These are phyloP conservation scores for Ficedula albicollis DNA, from an alignment of 2,797 vertebrate genomes.

Conservation along the genomic window DNA sequence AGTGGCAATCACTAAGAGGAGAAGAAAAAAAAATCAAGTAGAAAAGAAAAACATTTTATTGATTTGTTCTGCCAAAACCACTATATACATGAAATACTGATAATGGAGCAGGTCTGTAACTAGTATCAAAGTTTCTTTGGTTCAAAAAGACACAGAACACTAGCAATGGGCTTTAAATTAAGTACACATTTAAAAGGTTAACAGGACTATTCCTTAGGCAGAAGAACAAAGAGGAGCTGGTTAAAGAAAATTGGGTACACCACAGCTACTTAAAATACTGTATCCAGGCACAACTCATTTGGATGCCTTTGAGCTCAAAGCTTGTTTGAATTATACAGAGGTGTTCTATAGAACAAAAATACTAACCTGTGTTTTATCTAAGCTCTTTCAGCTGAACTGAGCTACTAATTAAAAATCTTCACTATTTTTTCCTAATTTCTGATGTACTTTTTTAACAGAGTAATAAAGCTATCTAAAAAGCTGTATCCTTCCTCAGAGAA, in stretches of 20 bases:
- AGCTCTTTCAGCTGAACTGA: background rate
- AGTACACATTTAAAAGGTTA: slow-evolving; percentile 49
- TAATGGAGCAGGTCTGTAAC: background rate
- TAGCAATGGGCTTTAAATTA: slow-evolving; percentile 61
- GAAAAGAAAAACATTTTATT: background rate
- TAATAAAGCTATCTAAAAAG: slow-evolving; percentile 22
- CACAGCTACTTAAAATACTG: slow-evolving; percentile 33
- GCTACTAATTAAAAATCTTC: slow-evolving; percentile 45
- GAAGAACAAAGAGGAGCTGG: slow-evolving; percentile 55
- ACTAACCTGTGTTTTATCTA: slow-evolving; percentile 22
- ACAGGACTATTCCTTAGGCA: slow-evolving; percentile 23
- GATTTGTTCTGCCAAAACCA: slow-evolving; percentile 23
- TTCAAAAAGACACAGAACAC: slow-evolving; percentile 12
- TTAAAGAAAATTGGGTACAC: slow-evolving; percentile 36
- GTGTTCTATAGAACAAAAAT: slow-evolving; percentile 43
- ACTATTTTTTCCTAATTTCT: background rate
- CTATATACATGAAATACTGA: background rate
- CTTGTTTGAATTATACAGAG: slow-evolving; percentile 45
- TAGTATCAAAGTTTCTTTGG: slow-evolving; percentile 20
- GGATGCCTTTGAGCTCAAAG: slow-evolving; percentile 49
- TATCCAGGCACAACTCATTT: slow-evolving; percentile 36
- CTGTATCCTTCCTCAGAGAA: background rate
- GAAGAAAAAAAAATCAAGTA: background rate
- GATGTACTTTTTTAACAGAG: background rate
- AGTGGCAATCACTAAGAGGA: background rate